Evolutionary conservation across 2,797 vertebrate species (phyloP).

Genomic region (Phyllotis vaccarum): DNA sequence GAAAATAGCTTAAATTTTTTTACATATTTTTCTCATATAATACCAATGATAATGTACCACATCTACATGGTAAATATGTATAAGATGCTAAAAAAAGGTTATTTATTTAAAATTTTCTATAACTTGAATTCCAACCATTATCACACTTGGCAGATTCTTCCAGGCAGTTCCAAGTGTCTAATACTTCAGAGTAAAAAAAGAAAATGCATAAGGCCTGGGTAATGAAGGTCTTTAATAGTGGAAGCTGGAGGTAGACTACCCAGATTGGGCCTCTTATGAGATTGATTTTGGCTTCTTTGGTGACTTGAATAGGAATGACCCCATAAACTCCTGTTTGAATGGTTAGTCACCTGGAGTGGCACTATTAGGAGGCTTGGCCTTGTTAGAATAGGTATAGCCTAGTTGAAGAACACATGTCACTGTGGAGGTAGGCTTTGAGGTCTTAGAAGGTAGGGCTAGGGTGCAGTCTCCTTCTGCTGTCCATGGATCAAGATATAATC

Average conservation of each 20-base stretch:
- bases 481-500: background rate
- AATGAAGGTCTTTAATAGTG: background rate
- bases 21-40: background rate
- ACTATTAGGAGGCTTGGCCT: background rate
- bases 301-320: background rate
- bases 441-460: background rate
- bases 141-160: background rate
- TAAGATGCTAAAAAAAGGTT: background rate
- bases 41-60: background rate
- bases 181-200: background rate
- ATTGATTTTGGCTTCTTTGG: background rate
- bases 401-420: too few species aligned
- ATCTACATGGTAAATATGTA: background rate
- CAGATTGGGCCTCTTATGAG: background rate
- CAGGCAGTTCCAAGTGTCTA: background rate
- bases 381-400: background rate
- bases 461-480: background rate
- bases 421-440: too few species aligned
- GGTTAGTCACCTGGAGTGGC: background rate
- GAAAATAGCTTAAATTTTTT: constrained; percentile 23
- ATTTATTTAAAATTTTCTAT: background rate
- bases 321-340: background rate
- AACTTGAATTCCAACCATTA: background rate
- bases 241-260: background rate
- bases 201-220: background rate